Evolutionary conservation across 2,888 invertebrate species (phyloP).

Genomic region (Molorchus minor): DNA sequence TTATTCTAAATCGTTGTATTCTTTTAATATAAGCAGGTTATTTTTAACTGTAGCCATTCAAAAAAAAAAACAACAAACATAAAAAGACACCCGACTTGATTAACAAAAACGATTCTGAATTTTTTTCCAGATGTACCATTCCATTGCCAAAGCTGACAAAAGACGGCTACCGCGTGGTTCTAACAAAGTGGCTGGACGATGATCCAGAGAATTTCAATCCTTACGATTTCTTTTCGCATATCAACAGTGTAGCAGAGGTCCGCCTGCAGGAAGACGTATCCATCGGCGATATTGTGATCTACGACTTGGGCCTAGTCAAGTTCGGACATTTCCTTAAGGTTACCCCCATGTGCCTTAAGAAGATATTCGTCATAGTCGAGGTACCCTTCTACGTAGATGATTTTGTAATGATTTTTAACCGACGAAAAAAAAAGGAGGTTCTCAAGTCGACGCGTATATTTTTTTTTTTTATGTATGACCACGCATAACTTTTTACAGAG

Average conservation of each 20-base stretch:
- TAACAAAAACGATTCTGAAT: too few relatives aligned
- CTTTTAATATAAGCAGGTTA: too few relatives aligned
- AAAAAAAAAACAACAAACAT: too few relatives aligned
- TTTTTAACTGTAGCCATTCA: too few relatives aligned
- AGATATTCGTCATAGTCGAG: slow-evolving; percentile 61
- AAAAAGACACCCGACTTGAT: too few relatives aligned
- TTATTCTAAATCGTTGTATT: too few relatives aligned
- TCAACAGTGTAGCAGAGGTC: slow-evolving; percentile 63
- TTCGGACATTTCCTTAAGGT: slow-evolving; percentile 61
- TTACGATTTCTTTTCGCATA: slow-evolving; percentile 59
- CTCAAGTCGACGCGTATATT: too few relatives aligned
- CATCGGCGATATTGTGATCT: slow-evolving; percentile 62
- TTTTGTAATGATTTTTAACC: not conserved
- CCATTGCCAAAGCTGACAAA: slow-evolving; percentile 63
- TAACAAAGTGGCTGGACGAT: slow-evolving; percentile 57
- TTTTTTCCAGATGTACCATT: slow-evolving; percentile 61
- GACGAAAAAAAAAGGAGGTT: too few relatives aligned
- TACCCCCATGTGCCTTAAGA: slow-evolving; percentile 62
- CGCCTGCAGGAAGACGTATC: slow-evolving; percentile 62
- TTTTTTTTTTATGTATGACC: too few relatives aligned
- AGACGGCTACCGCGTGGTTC: slow-evolving; percentile 62
- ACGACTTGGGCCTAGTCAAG: slow-evolving; percentile 60
- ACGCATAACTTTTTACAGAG: too few relatives aligned
- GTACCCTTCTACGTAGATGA: slow-evolving; percentile 49
- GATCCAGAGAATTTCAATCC: slow-evolving; percentile 52